phyloP scores from a whole-genome alignment of 37 sponge, comb jelly and placozoan genomes.

The Hexactinellida sp. region DNA sequence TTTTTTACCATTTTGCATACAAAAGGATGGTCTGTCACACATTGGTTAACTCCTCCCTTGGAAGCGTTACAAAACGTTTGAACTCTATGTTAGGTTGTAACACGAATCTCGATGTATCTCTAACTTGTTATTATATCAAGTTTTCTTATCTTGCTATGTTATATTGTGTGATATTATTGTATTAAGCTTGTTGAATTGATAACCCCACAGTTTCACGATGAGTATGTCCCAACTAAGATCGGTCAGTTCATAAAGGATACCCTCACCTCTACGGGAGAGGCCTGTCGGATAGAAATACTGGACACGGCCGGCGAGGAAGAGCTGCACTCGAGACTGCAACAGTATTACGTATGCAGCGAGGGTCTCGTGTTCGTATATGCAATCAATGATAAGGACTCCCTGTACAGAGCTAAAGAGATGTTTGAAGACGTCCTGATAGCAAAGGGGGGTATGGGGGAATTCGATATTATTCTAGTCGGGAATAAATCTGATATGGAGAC shows the following conservation, averaged over 20 bases:
- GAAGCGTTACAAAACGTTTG: too few relatives aligned
- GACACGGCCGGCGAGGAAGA: neutral
- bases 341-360: neutral
- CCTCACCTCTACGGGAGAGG: neutral
- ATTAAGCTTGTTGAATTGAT: too few relatives aligned
- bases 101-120: too few relatives aligned
- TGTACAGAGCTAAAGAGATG: neutral
- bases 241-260: neutral
- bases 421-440: neutral
- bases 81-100: too few relatives aligned
- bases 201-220: neutral
- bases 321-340: neutral
- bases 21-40: too few relatives aligned
- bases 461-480: neutral
- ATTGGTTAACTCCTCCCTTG: too few relatives aligned
- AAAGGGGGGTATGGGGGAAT: neutral
- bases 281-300: neutral
- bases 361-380: neutral
- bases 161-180: too few relatives aligned
- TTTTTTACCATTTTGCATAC: too few relatives aligned
- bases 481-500: conserved; percentile 1
- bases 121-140: too few relatives aligned
- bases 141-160: too few relatives aligned
- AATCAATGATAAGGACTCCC: neutral
- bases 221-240: neutral